Percentiles rank a stretch among this genome's conserved stretches.
phyloP scores from a whole-genome alignment of 2,888 invertebrate species.

The Theristus sp. region DNA sequence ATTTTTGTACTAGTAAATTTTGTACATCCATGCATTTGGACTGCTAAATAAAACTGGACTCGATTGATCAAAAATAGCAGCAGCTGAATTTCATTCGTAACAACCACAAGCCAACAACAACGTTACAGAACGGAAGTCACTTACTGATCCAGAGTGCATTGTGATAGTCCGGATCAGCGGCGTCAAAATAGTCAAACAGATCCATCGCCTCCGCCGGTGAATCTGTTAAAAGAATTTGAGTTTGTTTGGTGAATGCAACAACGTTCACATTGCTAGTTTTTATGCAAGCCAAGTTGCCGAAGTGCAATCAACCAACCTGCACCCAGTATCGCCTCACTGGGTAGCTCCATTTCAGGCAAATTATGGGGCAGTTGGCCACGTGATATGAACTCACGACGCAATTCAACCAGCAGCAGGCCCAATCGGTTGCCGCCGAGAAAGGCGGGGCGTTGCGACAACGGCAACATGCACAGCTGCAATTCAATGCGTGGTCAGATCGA shows the following conservation, averaged over 20 bases:
- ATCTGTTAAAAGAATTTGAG: too few relatives aligned
- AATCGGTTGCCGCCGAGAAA: conserved; percentile 26
- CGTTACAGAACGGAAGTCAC: too few relatives aligned
- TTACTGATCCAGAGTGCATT: neutral
- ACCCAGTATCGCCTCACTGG: neutral
- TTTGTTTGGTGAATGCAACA: too few relatives aligned
- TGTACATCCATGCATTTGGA: too few relatives aligned
- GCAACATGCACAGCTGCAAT: conserved; percentile 15
- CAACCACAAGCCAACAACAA: neutral
- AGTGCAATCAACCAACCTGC: neutral
- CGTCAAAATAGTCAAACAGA: neutral
- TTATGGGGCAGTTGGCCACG: conserved; percentile 18
- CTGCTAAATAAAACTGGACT: too few relatives aligned
- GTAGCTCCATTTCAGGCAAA: conserved; percentile 18
- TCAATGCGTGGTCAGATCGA: neutral
- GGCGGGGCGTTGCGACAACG: conserved; percentile 23
- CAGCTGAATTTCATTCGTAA: neutral
- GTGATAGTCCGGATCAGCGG: neutral
- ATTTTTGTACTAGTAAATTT: too few relatives aligned
- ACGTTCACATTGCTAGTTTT: too few relatives aligned
- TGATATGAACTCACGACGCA: conserved; percentile 22
- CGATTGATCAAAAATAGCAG: too few relatives aligned
- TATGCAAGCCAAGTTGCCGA: too few relatives aligned
- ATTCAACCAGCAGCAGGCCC: conserved; percentile 25
- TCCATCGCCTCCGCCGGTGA: neutral